Percentiles rank a stretch among this genome's conserved stretches.
Conservation (phyloP, 2,797 vertebrate genomes). For the Onychomys torridus region DNA sequence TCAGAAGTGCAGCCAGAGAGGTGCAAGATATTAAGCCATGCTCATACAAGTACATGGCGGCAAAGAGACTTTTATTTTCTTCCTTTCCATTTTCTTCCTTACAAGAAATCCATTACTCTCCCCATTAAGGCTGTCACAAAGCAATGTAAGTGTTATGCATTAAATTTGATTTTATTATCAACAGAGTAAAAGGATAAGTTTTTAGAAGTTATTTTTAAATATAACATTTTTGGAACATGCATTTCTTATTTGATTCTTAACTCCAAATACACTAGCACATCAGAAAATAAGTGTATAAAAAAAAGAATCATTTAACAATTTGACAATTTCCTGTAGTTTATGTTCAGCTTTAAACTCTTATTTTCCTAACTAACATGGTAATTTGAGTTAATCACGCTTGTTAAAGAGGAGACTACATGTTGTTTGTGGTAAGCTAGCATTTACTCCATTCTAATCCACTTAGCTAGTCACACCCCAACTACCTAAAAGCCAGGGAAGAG, state of each 20-base stretch:
- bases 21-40: not conserved
- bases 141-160: not conserved
- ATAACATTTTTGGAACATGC: not conserved
- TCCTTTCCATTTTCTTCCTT: not conserved
- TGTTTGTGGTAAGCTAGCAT: not conserved
- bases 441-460: not conserved
- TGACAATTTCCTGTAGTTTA: conserved; percentile 48
- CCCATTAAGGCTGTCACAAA: conserved; percentile 34
- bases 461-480: not conserved
- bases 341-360: conserved; percentile 45
- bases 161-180: conserved; percentile 37
- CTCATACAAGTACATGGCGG: not conserved
- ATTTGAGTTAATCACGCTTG: conserved; percentile 6
- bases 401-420: conserved; percentile 7
- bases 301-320: conserved; percentile 49
- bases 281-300: conserved; percentile 9
- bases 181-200: not conserved
- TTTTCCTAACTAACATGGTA: conserved; percentile 55
- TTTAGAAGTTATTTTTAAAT: not conserved
- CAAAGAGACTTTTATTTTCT: not conserved
- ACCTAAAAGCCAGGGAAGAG: not conserved
- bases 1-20: not conserved
- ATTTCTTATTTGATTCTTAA: conserved; percentile 62
- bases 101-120: conserved; percentile 1
- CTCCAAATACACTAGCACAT: conserved; percentile 38